Conservation (phyloP, 2,797 vertebrate species). For the Enteromius treurensis region DNA sequence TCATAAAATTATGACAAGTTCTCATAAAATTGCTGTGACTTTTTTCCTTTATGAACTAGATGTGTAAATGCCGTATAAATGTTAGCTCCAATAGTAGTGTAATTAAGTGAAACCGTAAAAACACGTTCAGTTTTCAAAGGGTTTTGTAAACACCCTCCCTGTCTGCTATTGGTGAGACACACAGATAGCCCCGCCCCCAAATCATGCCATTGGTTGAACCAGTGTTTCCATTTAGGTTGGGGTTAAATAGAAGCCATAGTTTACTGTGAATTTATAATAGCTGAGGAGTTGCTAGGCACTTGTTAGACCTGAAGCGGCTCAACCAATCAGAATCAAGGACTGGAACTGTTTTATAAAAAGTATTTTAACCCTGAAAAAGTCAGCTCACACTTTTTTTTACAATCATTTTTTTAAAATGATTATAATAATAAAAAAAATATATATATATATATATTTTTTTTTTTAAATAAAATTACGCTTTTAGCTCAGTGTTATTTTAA, state of each 20-base stretch:
- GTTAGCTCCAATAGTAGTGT: background rate
- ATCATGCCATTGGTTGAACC: slow-evolving; percentile 1
- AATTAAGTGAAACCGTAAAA: background rate
- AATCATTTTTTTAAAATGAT: too few relatives aligned
- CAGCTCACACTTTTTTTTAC: too few relatives aligned
- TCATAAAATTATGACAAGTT: background rate
- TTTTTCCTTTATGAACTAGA: background rate
- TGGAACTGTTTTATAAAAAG: background rate
- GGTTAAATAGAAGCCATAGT: too few relatives aligned
- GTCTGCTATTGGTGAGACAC: background rate
- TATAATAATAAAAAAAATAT: too few relatives aligned
- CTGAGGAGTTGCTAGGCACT: too few relatives aligned
- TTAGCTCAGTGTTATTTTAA: background rate
- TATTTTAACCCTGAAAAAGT: background rate
- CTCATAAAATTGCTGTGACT: background rate
- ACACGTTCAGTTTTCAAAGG: background rate
- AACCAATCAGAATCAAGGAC: too few relatives aligned
- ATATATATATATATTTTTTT: too few relatives aligned
- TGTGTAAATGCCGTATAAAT: background rate
- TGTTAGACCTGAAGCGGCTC: too few relatives aligned
- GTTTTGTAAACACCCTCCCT: background rate
- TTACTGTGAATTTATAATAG: too few relatives aligned
- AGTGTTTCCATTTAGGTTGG: too few relatives aligned
- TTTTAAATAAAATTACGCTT: background rate
- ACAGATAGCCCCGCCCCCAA: background rate